Evolutionary conservation across 2,888 invertebrate genomes (phyloP).

Genomic region (Archips crataeganus): DNA sequence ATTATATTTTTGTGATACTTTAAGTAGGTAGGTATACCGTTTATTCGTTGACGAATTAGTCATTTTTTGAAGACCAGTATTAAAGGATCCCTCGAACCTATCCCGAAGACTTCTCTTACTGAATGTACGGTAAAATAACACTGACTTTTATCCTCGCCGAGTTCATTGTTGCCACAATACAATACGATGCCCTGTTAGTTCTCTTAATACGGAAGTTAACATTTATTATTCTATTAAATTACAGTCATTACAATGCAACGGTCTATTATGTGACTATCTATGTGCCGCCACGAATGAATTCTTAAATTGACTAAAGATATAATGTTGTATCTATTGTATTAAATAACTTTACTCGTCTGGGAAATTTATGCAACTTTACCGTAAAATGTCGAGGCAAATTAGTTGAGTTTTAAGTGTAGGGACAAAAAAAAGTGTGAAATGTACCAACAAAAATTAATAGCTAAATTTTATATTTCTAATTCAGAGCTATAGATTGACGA

Average conservation of each 20-base stretch:
- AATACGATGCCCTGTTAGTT: constrained; percentile 75
- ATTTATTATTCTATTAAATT: constrained; percentile 81
- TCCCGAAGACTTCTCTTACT: constrained; percentile 55
- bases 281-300: constrained; percentile 30
- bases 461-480: too few relatives aligned
- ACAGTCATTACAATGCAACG: constrained; percentile 56
- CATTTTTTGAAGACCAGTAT: not conserved
- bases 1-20: not conserved
- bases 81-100: not conserved
- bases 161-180: constrained; percentile 75
- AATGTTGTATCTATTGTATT: not conserved
- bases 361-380: too few relatives aligned
- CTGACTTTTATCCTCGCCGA: constrained; percentile 68
- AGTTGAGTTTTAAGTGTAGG: not conserved
- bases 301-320: constrained; percentile 3
- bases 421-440: not conserved
- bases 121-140: constrained; percentile 78
- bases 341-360: too few relatives aligned
- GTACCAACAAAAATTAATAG: not conserved
- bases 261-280: constrained; percentile 39
- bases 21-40: not conserved
- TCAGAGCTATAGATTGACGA: not conserved
- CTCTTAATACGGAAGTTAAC: constrained; percentile 82
- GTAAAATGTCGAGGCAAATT: too few relatives aligned
- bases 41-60: not conserved